Evolutionary conservation across 2,113 vertebrate genomes (phyloP), one percentile per base, ranked within the genome.

Genomic region (Sturnira hondurensis): DNA sequence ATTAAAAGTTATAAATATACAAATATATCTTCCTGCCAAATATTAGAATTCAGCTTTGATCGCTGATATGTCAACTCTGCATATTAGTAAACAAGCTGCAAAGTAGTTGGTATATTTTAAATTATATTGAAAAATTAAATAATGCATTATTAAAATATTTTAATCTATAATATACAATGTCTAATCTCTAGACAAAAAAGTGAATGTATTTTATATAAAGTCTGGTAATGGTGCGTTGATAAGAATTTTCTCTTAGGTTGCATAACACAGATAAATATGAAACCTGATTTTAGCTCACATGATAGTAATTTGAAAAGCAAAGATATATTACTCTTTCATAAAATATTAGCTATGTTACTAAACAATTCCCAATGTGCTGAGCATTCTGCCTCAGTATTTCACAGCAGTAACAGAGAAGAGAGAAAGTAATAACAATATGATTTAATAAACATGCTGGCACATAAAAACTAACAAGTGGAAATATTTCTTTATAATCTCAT

Each of bases 381-480:
- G 71, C 33, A 36, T 7, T 33, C 12, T 3, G 36, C 41, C 84
- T 97, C 3, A 33, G 28, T 90, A 91, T 74, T 97, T 94, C 80
- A 82, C 15, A 77, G 38, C 77, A 92, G 94, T 95, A 93, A 94
- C 82, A 41, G 71, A 96, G 43, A 31, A 8, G 41, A 86, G 70
- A 70, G 31, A 95, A 96, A 86, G 86, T 47, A 47, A 91, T 74
- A 95, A 81, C 50, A 80, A 17, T 17, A 26, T 36, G 94, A 96
- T 96, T 94, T 26, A 97, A 70, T 87, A 97, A 97, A 96, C 92
- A 95, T 76, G n/a, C 45, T 56, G 73, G 86, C 92, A 74, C 85
- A 92, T 93, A 80, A 88, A 96, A 94, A 95, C 93, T 31, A 3
- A 43, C 83, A 97, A 94, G 61, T 94, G 26, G 45, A 68, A 58